Evolutionary conservation across 2,797 vertebrate species (phyloP), one percentile per base, ranked within the genome.

Genomic region (Novumbra hubbsi): DNA sequence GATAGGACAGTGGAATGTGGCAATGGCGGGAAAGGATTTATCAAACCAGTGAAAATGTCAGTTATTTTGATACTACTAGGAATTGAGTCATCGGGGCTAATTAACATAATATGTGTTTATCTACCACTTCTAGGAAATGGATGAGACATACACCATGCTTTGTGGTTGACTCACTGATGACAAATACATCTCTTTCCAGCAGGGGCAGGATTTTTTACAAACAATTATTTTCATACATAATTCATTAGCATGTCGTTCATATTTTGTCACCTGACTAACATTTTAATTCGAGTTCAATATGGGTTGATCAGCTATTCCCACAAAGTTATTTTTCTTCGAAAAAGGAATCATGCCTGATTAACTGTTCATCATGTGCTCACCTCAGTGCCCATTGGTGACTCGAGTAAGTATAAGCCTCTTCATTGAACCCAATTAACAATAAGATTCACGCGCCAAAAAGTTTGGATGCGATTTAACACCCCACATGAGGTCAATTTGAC

Each of bases 401-500:
- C 45, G 24, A 84, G 76, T 83, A 87, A 81, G 80, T 88, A 82
- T 86, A 71, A 83, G 88, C 87, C 89, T 89, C 84, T 84, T 87
- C 80, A 68, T 76, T 88, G 84, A 81, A 86, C 85, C 84, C 87
- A 91, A 91, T 92, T 87, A 90, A 86, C 81, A 85, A 78, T 83
- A 86, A 92, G 88, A 85, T 81, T 88, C 73, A 78, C 89, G 83
- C 63, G 72, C 78, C 84, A 88, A 88, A 89, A 92, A 88, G 85
- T 87, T 86, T 86, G 88, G 83, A 91, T 90, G 89, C 78, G 80
- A 90, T 91, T 91, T 91, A 91, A 90, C 88, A 88, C 86, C 82
- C 88, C 1, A 72, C 86, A 90, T 89, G 89, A 89, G 88, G 87
- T 92, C 89, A 90, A 91, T 89, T 93, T 91, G 82, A 90, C 86